Percentiles rank a stretch among this genome's conserved stretches.
Evolutionary conservation across 2,113 vertebrate species (phyloP).

Genomic region (Lamprologus callipterus): DNA sequence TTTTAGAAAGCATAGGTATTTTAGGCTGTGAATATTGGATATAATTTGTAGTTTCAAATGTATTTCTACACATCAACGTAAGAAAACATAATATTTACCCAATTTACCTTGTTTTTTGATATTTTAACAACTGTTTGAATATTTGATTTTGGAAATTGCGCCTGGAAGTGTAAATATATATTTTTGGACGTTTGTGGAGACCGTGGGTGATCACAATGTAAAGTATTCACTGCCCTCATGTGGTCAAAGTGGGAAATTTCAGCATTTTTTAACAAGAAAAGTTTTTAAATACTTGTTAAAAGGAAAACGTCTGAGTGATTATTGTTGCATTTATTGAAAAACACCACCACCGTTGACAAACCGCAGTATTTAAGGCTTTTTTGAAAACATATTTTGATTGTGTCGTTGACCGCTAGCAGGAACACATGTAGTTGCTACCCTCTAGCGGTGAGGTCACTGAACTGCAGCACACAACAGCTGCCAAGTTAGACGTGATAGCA

Average conservation of each 20-base stretch:
- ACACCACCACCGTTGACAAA: background rate
- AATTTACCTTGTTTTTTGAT: rapidly evolving
- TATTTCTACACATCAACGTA: background rate
- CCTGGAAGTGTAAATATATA: background rate
- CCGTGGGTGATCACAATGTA: too few relatives aligned
- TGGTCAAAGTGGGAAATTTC: background rate
- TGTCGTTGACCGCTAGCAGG: background rate
- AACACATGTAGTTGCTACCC: background rate
- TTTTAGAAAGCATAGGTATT: background rate
- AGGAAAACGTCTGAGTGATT: background rate
- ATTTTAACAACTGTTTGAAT: background rate
- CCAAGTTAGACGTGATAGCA: background rate
- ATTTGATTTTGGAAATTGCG: background rate
- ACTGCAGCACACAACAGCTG: background rate
- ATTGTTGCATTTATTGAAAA: background rate
- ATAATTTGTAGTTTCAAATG: background rate
- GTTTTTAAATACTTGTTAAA: background rate
- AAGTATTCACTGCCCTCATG: background rate
- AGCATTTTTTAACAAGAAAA: background rate
- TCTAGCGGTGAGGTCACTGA: rapidly evolving
- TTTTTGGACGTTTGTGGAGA: background rate
- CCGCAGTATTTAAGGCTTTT: background rate
- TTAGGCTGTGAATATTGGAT: background rate
- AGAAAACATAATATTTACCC: background rate
- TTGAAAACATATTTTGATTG: background rate